Evolutionary conservation across 2,888 invertebrate species (phyloP).

Genomic region (Hololepta plana): DNA sequence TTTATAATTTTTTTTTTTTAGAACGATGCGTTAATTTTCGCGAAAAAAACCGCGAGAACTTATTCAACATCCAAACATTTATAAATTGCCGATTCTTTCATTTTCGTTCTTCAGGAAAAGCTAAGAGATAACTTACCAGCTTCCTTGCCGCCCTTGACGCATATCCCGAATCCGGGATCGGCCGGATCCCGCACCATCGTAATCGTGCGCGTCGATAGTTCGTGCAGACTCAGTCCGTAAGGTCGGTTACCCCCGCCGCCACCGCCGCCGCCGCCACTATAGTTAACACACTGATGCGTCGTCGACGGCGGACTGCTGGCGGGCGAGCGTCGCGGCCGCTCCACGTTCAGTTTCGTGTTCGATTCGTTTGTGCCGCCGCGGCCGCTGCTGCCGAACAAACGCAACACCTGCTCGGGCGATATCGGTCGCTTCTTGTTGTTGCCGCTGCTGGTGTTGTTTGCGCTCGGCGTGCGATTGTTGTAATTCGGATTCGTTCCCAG

Average conservation of each 20-base stretch:
- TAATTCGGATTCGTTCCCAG: slow-evolving; percentile 46
- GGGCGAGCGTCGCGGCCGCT: slow-evolving; percentile 34
- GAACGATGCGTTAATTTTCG: no score
- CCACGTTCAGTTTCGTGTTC: slow-evolving; percentile 16
- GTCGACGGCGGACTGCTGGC: slow-evolving; percentile 66
- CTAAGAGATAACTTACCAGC: slow-evolving; percentile 43
- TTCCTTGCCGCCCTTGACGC: slow-evolving; percentile 82
- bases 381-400: slow-evolving; percentile 19
- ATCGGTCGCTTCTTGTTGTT: slow-evolving; percentile 61
- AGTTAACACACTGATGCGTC: slow-evolving; percentile 50
- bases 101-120: no score
- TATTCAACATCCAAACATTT: no score
- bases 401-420: slow-evolving; percentile 57
- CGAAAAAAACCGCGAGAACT: no score
- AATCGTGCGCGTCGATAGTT: slow-evolving; percentile 65
- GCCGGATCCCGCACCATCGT: slow-evolving; percentile 71
- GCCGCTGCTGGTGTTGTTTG: slow-evolving; percentile 17
- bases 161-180: slow-evolving; percentile 78
- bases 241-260: no score
- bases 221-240: slow-evolving; percentile 46
- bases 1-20: no score
- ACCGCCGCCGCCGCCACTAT: slow-evolving; percentile 13
- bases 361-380: slow-evolving; percentile 7
- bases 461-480: slow-evolving; percentile 19
- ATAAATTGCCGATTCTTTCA: no score